phyloP scores from a whole-genome alignment of 2,797 vertebrate genomes.

The Tragelaphus oryx region DNA sequence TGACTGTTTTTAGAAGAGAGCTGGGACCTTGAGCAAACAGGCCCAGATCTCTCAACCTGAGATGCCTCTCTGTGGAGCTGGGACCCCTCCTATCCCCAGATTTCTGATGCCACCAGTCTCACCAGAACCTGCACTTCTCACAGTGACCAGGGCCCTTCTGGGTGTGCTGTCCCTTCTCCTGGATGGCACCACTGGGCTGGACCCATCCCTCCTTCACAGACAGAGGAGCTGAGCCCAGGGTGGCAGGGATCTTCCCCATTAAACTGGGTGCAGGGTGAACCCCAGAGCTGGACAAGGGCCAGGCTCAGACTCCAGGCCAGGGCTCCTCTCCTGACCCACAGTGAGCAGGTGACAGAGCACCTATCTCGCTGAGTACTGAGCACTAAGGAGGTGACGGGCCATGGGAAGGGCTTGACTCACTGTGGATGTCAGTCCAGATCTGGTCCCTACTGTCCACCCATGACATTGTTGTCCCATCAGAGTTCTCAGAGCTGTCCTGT shows the following conservation, averaged over 20 bases:
- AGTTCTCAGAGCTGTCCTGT: neutral
- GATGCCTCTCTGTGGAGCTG: neutral
- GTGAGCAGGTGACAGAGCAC: neutral
- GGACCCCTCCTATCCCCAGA: neutral
- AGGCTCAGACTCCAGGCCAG: neutral
- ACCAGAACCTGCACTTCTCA: neutral
- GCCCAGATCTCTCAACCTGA: neutral
- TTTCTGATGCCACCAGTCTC: neutral
- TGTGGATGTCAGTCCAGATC: neutral
- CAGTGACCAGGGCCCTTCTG: neutral
- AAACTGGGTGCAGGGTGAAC: neutral
- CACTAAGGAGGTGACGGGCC: neutral
- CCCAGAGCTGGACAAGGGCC: neutral
- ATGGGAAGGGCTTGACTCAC: neutral
- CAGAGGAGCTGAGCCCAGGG: neutral
- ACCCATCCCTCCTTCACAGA: neutral
- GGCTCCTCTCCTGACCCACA: neutral
- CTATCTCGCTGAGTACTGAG: neutral
- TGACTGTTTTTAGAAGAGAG: neutral
- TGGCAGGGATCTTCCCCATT: neutral
- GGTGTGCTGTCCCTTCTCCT: neutral
- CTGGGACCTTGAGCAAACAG: neutral
- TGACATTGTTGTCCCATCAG: neutral
- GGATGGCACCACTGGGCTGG: neutral
- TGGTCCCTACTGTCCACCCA: neutral